A percentile compares a stretch with the other conserved stretches of the same genome.
Evolutionary conservation across 35 echinoderm and acorn worm species (phyloP).

Genomic region (Eucidaris tribuloides): DNA sequence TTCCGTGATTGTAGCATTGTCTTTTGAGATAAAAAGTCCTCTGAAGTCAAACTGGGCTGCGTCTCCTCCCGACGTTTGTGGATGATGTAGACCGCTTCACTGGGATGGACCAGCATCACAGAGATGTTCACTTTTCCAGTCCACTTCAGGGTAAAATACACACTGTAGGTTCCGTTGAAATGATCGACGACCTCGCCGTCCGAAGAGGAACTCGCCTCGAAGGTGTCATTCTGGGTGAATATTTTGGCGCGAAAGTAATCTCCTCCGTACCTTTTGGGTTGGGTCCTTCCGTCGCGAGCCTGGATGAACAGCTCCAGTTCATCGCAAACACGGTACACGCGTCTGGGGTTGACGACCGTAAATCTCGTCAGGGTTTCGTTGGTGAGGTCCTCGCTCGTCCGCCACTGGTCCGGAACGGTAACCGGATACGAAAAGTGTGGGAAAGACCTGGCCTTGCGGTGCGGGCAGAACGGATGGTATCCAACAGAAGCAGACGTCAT

Average conservation of each 20-base stretch:
- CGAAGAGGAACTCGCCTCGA: constrained; percentile 7
- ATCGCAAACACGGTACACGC: neutral
- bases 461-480: no score
- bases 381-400: no score
- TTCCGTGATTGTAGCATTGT: neutral
- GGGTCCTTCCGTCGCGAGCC: constrained; percentile 8
- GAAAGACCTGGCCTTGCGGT: no score
- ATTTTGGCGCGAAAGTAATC: constrained; percentile 47
- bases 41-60: neutral
- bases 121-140: neutral
- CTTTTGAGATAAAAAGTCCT: neutral
- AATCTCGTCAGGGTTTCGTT: no score
- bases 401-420: no score
- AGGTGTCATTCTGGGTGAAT: neutral
- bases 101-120: constrained; percentile 39
- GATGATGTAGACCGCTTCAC: constrained; percentile 19
- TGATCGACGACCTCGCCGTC: constrained; percentile 46
- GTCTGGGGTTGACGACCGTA: neutral
- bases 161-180: constrained; percentile 48
- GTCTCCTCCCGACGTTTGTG: neutral
- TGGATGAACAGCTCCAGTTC: constrained; percentile 29
- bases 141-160: constrained; percentile 39
- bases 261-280: constrained; percentile 2
- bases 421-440: no score
- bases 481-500: no score